Evolutionary conservation across 2,888 invertebrate species (phyloP).

Genomic region (Nymphalis c-album): DNA sequence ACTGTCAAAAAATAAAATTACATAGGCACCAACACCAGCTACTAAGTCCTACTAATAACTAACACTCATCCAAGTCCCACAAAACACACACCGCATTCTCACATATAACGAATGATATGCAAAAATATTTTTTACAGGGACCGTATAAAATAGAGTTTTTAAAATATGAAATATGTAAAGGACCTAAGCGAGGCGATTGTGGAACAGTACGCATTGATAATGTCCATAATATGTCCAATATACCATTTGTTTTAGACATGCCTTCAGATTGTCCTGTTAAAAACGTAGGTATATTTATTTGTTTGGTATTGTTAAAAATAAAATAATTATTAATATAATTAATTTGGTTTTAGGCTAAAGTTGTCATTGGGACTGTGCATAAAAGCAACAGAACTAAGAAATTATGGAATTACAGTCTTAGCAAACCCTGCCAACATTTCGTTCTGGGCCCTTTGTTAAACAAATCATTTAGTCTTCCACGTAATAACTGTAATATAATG

Average conservation of each 20-base stretch:
- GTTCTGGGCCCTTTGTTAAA: conserved; percentile 63
- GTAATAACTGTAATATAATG: conserved; percentile 57
- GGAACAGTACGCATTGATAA: conserved; percentile 53
- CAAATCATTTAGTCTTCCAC: conserved; percentile 58
- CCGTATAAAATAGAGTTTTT: conserved; percentile 56
- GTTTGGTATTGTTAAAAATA: too few species aligned
- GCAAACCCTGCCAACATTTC: conserved; percentile 71
- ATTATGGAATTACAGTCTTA: conserved; percentile 61
- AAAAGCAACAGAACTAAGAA: conserved; percentile 59
- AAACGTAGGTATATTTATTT: conserved; percentile 45
- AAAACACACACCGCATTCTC: too few species aligned
- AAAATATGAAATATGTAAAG: conserved; percentile 60
- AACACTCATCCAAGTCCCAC: too few species aligned
- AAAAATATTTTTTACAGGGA: conserved; percentile 52
- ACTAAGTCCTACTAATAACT: too few species aligned
- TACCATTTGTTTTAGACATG: conserved; percentile 58
- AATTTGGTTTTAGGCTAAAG: conserved; percentile 54
- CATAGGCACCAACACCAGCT: too few species aligned
- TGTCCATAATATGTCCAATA: conserved; percentile 57
- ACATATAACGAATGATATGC: neutral
- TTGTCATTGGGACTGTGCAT: conserved; percentile 53
- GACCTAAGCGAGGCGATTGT: conserved; percentile 63
- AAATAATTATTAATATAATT: neutral
- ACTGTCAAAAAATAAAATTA: too few species aligned
- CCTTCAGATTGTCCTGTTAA: conserved; percentile 59